phyloP scores from a whole-genome alignment of 2,888 invertebrate genomes.

The Fragum fragum region DNA sequence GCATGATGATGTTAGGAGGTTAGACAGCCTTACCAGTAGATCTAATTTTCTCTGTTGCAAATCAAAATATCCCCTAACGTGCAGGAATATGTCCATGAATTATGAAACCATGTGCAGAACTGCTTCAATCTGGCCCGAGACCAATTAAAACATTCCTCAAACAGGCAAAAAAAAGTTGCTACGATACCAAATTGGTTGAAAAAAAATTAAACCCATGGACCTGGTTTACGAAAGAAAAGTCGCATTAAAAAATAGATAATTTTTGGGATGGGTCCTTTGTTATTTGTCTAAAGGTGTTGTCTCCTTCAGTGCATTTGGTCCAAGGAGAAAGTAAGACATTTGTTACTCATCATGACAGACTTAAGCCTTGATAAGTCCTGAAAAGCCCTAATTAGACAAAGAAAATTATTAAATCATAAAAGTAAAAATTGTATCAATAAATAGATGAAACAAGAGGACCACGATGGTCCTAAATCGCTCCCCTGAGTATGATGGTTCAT shows the following conservation, averaged over 20 bases:
- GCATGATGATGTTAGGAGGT: constrained; percentile 50
- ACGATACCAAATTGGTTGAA: constrained; percentile 23
- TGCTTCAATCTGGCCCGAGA: neutral
- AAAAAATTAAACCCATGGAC: neutral
- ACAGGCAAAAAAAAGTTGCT: constrained; percentile 26
- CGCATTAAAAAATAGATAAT: neutral
- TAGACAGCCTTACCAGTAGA: constrained; percentile 36
- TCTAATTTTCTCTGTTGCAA: constrained; percentile 23
- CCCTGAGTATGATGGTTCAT: too few relatives aligned
- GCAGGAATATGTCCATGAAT: neutral
- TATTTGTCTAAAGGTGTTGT: neutral
- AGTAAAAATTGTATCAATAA: too few relatives aligned
- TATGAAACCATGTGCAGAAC: neutral
- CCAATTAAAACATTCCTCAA: neutral
- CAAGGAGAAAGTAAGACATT: neutral
- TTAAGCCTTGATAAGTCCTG: neutral
- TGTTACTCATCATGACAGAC: constrained; percentile 8
- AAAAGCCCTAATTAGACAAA: neutral
- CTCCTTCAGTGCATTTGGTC: neutral
- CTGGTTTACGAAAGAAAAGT: constrained; percentile 18
- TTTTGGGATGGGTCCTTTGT: neutral
- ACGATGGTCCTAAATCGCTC: too few relatives aligned
- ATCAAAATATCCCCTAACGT: neutral
- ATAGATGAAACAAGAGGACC: too few relatives aligned
- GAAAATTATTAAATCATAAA: neutral